Percentiles rank a stretch among this genome's conserved stretches.
Evolutionary conservation across 2,888 invertebrate species (phyloP).

Genomic region (Alcis repandata): DNA sequence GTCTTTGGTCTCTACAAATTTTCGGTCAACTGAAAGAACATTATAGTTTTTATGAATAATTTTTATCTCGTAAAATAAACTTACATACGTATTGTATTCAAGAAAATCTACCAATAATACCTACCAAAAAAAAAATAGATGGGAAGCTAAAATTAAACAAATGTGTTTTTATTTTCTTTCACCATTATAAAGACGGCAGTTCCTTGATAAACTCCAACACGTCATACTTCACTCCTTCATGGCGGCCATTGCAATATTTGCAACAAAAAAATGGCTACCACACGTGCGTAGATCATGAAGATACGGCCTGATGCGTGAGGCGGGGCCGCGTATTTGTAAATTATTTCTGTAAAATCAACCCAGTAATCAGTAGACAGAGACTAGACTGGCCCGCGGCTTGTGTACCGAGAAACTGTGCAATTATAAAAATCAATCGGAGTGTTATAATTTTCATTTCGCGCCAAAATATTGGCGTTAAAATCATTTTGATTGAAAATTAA

Average conservation of each 20-base stretch:
- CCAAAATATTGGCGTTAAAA: no score
- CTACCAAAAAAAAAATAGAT: constrained; percentile 2
- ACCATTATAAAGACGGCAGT: no score
- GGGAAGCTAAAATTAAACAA: no score
- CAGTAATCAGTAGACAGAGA: constrained; percentile 64
- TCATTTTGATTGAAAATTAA: no score
- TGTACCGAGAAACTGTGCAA: constrained; percentile 46
- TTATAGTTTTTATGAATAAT: constrained; percentile 7
- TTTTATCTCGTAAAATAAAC: no score
- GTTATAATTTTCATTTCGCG: no score
- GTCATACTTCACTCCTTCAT: background rate
- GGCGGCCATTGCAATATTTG: constrained; percentile 6
- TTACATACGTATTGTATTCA: no score
- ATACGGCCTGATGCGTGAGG: constrained; percentile 48
- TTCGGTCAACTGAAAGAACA: constrained; percentile 17
- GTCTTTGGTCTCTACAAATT: background rate
- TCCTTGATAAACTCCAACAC: background rate
- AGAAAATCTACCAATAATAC: no score
- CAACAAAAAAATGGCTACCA: constrained; percentile 36
- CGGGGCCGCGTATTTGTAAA: constrained; percentile 62
- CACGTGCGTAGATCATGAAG: constrained; percentile 41
- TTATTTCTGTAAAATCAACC: constrained; percentile 63
- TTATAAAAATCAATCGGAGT: no score
- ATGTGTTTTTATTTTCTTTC: no score
- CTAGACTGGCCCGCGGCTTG: constrained; percentile 49